Evolutionary conservation across 1,140 invertebrate species (phyloP), one percentile per base, ranked within the genome.

Genomic region (Mactra quadrangularis): DNA sequence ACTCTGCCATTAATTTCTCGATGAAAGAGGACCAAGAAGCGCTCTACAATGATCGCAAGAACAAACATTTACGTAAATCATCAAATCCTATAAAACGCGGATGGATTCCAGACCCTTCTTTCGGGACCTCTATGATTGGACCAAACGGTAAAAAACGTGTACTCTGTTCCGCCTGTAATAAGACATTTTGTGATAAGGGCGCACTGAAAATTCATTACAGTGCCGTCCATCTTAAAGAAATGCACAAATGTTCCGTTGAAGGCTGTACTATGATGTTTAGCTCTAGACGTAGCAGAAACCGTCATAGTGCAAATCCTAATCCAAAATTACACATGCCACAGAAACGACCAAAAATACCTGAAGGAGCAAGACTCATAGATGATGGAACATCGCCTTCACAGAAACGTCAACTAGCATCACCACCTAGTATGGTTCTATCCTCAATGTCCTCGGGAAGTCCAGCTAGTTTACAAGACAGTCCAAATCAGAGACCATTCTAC

Each of bases 211-310:
- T 99, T 29, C 99, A 99, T 91, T 99, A 99, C 91, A 99, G 98
- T 59, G 99, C 99, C 0, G 99, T 99, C 7, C 99, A 99, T 93
- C 92, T 99, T 75, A 95, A 92, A 25, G 99, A 99, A 94, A 99
- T 99, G 98, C 99, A 99, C 93, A 98, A 98, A 92, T 99, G 99
- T 92, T 99, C 98, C 0, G 98, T 99, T 0, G 97, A 98, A 89
- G 98, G 99, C 0, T 99, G 99, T 93, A 99, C 97, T 91, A 99
- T 99, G 97, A 99, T 99, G 97, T 99, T 99, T 92, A 99, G 98
- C 92, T 99, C 98, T 17, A 94, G 98, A 84, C 94, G 99, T 78
- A 99, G 97, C 27, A 94, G 98, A 35, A 99, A 99, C 91, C 95
- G 99, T 1, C 99, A 99, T 92, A 98, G 97, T 92, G 98, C 98